These are phyloP conservation scores for Ganaspis sp. DNA, from an alignment of 1,140 invertebrate species.

Conservation along the genomic window DNA sequence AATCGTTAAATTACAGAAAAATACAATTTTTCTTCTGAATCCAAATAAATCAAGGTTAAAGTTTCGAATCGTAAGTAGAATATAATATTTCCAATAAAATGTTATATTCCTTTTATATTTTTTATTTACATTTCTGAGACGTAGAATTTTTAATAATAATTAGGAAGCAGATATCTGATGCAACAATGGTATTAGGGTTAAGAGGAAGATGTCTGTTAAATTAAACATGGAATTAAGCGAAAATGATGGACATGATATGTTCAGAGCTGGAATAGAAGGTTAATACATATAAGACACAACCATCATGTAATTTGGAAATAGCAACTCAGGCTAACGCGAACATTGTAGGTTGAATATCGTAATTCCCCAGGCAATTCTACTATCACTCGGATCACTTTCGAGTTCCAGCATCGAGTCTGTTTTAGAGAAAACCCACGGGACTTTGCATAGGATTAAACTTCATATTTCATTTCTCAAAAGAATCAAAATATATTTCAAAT, in stretches of 20 bases:
- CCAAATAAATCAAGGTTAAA: no score
- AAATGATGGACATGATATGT: background rate
- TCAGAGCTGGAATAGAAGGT: background rate
- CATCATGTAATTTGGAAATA: conserved; percentile 14
- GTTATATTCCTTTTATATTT: no score
- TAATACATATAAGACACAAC: background rate
- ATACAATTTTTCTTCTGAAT: no score
- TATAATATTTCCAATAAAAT: no score
- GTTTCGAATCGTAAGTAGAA: no score
- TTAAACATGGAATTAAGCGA: background rate
- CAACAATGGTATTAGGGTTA: no score
- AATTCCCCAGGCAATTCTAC: conserved; percentile 11
- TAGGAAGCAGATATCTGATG: no score
- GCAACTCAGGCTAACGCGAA: background rate
- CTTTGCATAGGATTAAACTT: background rate
- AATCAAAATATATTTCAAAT: background rate
- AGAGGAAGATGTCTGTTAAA: background rate
- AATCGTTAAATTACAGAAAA: no score
- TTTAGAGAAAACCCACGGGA: background rate
- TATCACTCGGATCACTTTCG: conserved; percentile 25
- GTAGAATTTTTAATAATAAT: no score
- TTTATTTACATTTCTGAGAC: no score
- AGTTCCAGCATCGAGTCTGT: conserved; percentile 6
- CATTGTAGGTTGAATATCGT: conserved; percentile 23
- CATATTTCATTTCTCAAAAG: background rate